A percentile compares a stretch with the other conserved stretches of the same genome.
Evolutionary conservation across 2,888 invertebrate species (phyloP).

Genomic region (Caenorhabditis angaria): DNA sequence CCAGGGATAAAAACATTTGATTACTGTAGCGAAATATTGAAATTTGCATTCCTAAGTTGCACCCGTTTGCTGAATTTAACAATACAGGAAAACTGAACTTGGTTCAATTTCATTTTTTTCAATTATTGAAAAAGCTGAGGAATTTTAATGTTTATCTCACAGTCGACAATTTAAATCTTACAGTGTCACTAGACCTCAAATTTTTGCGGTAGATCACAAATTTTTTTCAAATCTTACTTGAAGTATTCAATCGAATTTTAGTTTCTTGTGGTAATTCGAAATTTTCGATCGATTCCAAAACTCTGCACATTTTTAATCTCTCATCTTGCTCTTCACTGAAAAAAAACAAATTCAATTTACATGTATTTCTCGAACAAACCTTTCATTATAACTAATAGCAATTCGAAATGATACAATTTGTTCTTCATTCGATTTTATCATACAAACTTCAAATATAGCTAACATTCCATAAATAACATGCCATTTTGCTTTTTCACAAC

Average conservation of each 20-base stretch:
- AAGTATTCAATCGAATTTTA: constrained; percentile 15
- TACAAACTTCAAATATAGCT: neutral
- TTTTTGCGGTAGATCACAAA: neutral
- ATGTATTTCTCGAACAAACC: neutral
- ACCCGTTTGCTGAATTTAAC: too few species aligned
- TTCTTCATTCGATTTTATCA: constrained; percentile 3
- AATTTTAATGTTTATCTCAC: neutral
- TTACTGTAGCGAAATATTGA: too few species aligned
- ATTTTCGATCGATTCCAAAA: constrained; percentile 22
- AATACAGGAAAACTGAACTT: too few species aligned
- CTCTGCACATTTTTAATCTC: constrained; percentile 9
- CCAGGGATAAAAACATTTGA: too few species aligned
- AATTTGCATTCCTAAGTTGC: too few species aligned
- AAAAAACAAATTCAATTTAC: neutral
- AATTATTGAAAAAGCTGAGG: neutral
- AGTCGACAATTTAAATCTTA: too few species aligned
- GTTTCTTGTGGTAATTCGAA: constrained; percentile 9
- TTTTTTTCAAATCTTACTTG: constrained; percentile 12
- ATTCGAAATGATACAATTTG: constrained; percentile 35
- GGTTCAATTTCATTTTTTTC: neutral
- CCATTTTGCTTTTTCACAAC: neutral
- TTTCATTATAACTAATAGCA: constrained; percentile 9
- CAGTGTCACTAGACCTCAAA: neutral
- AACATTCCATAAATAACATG: neutral
- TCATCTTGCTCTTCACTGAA: constrained; percentile 13